phyloP scores from a whole-genome alignment of 2,888 invertebrate genomes.

The Drosophila trichaetosa region DNA sequence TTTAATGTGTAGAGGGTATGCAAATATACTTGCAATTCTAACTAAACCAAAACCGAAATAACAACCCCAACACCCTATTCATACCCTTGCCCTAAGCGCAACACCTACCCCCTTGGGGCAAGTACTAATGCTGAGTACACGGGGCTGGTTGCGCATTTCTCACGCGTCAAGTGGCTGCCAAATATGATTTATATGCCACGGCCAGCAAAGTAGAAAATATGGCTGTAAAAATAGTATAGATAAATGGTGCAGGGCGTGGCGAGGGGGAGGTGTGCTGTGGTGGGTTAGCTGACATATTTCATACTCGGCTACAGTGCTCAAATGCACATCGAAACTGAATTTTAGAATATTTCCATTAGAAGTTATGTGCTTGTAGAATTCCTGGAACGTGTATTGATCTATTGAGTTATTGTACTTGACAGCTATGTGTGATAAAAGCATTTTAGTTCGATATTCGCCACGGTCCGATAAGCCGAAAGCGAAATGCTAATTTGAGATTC shows the following conservation, averaged over 20 bases:
- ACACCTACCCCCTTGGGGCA: conserved; percentile 9
- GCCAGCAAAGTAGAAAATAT: conserved; percentile 59
- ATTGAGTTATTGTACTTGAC: conserved; percentile 14
- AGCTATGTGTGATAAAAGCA: conserved; percentile 6
- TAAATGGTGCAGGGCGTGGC: conserved; percentile 27
- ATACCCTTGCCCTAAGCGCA: background rate
- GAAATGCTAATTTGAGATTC: conserved; percentile 38
- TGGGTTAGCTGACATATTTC: background rate
- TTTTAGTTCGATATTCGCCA: background rate
- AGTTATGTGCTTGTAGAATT: conserved; percentile 41
- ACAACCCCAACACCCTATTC: conserved; percentile 1
- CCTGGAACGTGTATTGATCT: conserved; percentile 39
- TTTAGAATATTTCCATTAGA: conserved; percentile 8
- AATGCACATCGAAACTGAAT: conserved; percentile 26
- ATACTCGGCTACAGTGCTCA: background rate
- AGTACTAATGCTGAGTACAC: conserved; percentile 47
- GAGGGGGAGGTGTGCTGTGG: no score
- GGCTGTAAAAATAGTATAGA: conserved; percentile 56
- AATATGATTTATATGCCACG: conserved; percentile 72
- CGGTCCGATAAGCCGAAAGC: conserved; percentile 2
- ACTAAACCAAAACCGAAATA: conserved; percentile 34
- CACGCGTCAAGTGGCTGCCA: conserved; percentile 75
- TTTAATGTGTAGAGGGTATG: background rate
- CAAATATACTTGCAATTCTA: conserved; percentile 13
- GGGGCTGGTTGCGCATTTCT: conserved; percentile 61